Conservation (phyloP, 1,140 invertebrate genomes). For the Protaetia brevitarsis region DNA sequence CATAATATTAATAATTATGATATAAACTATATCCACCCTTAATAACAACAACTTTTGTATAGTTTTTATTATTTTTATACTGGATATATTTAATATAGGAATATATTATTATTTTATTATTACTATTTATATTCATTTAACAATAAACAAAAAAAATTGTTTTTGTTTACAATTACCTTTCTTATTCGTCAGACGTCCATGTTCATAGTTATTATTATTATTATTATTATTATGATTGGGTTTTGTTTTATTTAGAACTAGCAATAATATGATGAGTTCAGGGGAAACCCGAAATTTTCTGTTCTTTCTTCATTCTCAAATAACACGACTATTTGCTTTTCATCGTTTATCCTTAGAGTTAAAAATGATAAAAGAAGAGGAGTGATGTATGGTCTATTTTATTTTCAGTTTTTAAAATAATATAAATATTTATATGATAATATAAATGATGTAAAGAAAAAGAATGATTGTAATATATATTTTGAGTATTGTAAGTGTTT, state of each 20-base stretch:
- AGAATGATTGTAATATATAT: conserved; percentile 14
- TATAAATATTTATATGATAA: background rate
- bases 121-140: background rate
- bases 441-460: conserved; percentile 4
- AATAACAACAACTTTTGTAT: background rate
- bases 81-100: background rate
- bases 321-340: too few relatives aligned
- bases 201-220: conserved; percentile 43
- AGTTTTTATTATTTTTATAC: conserved; percentile 6
- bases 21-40: background rate
- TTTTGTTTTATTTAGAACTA: background rate
- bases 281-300: background rate
- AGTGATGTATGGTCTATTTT: conserved; percentile 4
- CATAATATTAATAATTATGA: background rate
- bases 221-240: conserved; percentile 9
- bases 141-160: conserved; percentile 37
- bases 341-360: too few relatives aligned
- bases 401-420: background rate
- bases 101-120: background rate
- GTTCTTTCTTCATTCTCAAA: background rate
- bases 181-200: background rate
- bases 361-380: too few relatives aligned
- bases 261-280: background rate
- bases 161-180: conserved; percentile 20
- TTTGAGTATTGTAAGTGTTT: conserved; percentile 19